Conservation (phyloP, 2,888 invertebrate genomes). For the Agrotis segetum region DNA sequence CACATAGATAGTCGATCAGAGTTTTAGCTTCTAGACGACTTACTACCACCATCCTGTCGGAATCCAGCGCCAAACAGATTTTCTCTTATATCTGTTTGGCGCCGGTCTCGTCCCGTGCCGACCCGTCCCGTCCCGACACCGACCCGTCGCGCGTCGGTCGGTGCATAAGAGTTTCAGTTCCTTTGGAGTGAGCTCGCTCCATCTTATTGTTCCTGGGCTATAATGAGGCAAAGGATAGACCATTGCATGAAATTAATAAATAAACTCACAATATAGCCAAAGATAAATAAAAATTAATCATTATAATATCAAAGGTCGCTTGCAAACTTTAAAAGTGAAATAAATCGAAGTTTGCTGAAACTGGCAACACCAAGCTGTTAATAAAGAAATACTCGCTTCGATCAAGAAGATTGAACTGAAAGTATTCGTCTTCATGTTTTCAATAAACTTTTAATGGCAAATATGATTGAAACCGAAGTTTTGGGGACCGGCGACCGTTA, state of each 20-base stretch:
- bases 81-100: too few species aligned
- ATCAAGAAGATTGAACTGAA: constrained; percentile 48
- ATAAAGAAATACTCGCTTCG: constrained; percentile 58
- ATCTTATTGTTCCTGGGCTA: too few species aligned
- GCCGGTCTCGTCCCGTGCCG: too few species aligned
- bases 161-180: too few species aligned
- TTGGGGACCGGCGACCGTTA: constrained; percentile 37
- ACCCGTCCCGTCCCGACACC: too few species aligned
- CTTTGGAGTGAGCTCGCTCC: too few species aligned
- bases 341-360: constrained; percentile 64
- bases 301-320: constrained; percentile 52
- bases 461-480: constrained; percentile 62
- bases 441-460: constrained; percentile 67
- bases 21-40: too few species aligned
- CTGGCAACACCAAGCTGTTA: constrained; percentile 66
- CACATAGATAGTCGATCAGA: too few species aligned
- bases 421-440: constrained; percentile 62
- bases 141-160: too few species aligned
- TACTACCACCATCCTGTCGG: too few species aligned
- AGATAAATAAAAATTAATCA: constrained; percentile 57
- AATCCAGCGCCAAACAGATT: too few species aligned
- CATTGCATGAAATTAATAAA: not conserved
- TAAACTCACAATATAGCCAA: not conserved
- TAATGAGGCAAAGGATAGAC: not conserved
- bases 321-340: constrained; percentile 64